Conservation (phyloP, 1,140 invertebrate genomes). For the Phthorimaea operculella region DNA sequence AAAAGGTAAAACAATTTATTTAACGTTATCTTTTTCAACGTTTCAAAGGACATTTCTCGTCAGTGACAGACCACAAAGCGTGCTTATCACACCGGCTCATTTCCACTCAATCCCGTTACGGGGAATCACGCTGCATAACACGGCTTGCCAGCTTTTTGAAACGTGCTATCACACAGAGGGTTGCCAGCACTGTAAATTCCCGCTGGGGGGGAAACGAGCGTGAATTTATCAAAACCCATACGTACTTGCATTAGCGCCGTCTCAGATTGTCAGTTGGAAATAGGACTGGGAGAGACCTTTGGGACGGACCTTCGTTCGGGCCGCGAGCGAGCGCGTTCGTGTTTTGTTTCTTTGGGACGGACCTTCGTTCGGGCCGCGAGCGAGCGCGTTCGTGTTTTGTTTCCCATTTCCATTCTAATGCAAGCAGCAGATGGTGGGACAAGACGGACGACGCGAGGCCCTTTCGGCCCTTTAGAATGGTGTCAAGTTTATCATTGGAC, state of each 20-base stretch:
- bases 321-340: no score
- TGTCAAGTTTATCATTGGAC: no score
- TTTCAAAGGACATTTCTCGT: conserved; percentile 7
- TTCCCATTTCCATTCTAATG: no score
- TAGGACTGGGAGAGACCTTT: background rate
- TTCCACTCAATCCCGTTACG: conserved; percentile 42
- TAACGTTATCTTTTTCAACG: conserved; percentile 1
- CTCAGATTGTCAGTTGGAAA: background rate
- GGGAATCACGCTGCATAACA: conserved; percentile 26
- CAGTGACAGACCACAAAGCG: conserved; percentile 17
- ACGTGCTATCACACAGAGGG: background rate
- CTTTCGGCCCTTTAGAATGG: no score
- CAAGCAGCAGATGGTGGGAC: no score
- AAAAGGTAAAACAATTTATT: background rate
- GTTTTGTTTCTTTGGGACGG: background rate
- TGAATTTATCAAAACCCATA: conserved; percentile 1
- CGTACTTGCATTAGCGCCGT: background rate
- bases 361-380: background rate
- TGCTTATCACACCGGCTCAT: conserved; percentile 47
- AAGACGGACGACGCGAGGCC: no score
- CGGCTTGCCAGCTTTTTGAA: conserved; percentile 32
- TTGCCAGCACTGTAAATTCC: conserved; percentile 11
- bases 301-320: background rate
- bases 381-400: no score
- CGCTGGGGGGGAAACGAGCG: background rate